Evolutionary conservation across 2,113 vertebrate species (phyloP), one percentile per base, ranked within the genome.

Genomic region (Alaudala cheleensis): DNA sequence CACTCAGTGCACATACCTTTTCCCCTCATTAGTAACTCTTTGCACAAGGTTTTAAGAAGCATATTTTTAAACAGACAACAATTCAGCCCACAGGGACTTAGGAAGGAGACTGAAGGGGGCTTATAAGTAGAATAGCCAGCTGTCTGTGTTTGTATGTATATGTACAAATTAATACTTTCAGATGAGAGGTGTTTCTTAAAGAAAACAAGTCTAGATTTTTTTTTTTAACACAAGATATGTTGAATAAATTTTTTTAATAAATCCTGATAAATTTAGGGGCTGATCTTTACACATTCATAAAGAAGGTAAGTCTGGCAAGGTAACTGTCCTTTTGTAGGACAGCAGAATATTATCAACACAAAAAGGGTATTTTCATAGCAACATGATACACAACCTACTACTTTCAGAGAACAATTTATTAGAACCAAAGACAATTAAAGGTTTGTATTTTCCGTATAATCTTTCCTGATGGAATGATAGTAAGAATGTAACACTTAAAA

Each of bases 401-500:
- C 31, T 66, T 37, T 37, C 45, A 76, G 61, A 5, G 40, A 90
- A 47, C 31, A 64, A 81, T 76, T 31, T 56, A 26, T 5, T 74
- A 42, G 71, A 92, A 77, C 37, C 42, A 89, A 86, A 83, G 53
- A 33, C 50, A 89, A 61, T 26, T 54, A 64, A n/a, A 29, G 26
- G 23, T 57, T 70, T 95, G 15, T 81, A 40, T 87, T 86, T 88
- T 84, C 62, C 58, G 49, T 54, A 25, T 50, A 54, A 67, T 33
- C 49, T 81, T 92, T 62, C 50, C 82, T 85, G 58, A 88, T 85
- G 58, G 64, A 94, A 95, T 82, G 34, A 72, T 92, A 92, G 70
- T 92, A 85, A 82, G 42, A 92, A 84, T 1, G 29, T 37, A 95
- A 77, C 57, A 67, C 58, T 94, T 91, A 45, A 54, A 95, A 91